These are phyloP conservation scores for Loris lydekkerianus DNA, from an alignment of 2,797 vertebrate species.

Conservation along the genomic window DNA sequence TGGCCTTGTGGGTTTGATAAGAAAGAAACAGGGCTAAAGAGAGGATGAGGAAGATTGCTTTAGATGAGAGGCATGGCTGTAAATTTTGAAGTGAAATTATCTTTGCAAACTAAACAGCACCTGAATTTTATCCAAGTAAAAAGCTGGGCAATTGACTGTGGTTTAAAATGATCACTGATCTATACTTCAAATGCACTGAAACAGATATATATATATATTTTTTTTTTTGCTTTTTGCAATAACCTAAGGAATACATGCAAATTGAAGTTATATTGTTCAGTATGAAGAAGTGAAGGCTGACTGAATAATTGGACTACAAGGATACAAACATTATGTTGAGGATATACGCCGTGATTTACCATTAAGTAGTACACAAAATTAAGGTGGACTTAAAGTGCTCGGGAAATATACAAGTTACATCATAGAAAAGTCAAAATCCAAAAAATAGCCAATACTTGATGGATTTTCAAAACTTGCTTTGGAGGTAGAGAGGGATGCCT, in stretches of 20 bases:
- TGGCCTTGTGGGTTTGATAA: background rate
- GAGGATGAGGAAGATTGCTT: background rate
- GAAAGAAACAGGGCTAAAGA: constrained; percentile 34
- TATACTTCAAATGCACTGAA: background rate
- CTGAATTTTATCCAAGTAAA: constrained; percentile 64
- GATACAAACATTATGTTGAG: background rate
- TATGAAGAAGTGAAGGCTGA: constrained; percentile 38
- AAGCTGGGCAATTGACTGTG: constrained; percentile 55
- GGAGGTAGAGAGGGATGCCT: background rate
- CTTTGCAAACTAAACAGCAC: constrained; percentile 68
- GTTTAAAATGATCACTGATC: constrained; percentile 56
- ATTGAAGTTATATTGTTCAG: constrained; percentile 29
- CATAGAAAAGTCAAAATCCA: background rate
- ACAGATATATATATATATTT: background rate
- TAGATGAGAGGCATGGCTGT: background rate
- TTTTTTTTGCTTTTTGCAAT: background rate
- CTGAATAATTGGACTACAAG: background rate
- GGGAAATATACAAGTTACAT: background rate
- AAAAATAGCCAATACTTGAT: background rate
- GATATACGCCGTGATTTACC: background rate
- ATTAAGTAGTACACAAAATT: background rate
- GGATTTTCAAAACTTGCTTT: background rate
- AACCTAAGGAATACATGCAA: background rate
- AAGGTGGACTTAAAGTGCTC: background rate
- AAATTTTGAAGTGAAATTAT: constrained; percentile 65